Conservation (phyloP, 2,113 vertebrate species). For the Catharus minimus region DNA sequence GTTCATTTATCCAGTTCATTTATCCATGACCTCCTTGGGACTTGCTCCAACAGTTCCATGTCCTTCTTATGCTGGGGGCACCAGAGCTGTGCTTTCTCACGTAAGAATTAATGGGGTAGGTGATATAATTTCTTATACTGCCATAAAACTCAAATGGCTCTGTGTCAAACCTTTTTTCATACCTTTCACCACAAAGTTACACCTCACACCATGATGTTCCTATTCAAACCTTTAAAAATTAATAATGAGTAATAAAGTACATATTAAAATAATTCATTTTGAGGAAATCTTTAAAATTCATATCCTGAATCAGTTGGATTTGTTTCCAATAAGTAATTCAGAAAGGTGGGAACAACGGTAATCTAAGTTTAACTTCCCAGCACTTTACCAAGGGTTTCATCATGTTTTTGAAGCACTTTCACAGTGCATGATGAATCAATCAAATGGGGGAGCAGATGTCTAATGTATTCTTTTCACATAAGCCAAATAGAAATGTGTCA, state of each 20-base stretch:
- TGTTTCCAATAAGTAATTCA: background rate
- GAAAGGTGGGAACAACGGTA: background rate
- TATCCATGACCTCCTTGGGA: background rate
- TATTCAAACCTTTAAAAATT: background rate
- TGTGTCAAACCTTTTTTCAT: background rate
- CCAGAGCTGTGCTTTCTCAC: background rate
- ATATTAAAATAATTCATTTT: background rate
- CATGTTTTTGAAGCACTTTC: conserved; percentile 9
- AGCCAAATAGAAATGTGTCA: background rate
- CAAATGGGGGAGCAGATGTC: conserved; percentile 29
- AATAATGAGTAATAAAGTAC: background rate
- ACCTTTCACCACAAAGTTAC: background rate
- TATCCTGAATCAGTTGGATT: background rate
- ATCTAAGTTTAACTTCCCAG: background rate
- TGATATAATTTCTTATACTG: background rate
- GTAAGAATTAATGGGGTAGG: background rate
- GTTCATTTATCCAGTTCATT: too few species aligned
- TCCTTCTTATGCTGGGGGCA: background rate
- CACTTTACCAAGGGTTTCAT: background rate
- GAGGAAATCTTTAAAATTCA: background rate
- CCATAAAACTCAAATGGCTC: background rate
- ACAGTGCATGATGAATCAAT: conserved; percentile 1
- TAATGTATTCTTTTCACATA: conserved; percentile 20
- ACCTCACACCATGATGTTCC: background rate
- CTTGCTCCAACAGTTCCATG: background rate